These are phyloP conservation scores for Lochmaea crataegi DNA, from an alignment of 2,888 invertebrate species.

Conservation along the genomic window DNA sequence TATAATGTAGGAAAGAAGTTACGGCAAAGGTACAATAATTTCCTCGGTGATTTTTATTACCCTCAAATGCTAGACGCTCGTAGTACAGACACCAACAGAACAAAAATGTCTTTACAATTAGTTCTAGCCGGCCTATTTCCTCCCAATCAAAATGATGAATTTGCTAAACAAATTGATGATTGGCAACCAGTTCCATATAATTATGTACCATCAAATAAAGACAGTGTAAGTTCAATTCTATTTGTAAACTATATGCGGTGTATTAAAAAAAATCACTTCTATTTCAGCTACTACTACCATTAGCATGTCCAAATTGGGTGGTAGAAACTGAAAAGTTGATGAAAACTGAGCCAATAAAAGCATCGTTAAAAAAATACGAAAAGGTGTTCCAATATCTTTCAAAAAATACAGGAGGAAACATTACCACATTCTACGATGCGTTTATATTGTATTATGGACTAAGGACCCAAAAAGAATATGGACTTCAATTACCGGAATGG, in stretches of 20 bases:
- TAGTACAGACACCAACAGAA: constrained; percentile 77
- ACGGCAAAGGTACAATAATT: constrained; percentile 70
- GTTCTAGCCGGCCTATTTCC: constrained; percentile 77
- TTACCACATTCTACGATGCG: constrained; percentile 69
- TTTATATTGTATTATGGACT: constrained; percentile 72
- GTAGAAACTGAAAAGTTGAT: constrained; percentile 38
- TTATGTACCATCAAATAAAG: constrained; percentile 66
- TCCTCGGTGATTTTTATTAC: constrained; percentile 71
- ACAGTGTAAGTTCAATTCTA: constrained; percentile 42
- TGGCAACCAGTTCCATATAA: constrained; percentile 84
- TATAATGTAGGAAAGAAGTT: constrained; percentile 73
- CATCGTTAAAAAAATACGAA: constrained; percentile 61
- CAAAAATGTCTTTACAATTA: constrained; percentile 77
- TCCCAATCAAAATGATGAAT: constrained; percentile 68
- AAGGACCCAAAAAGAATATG: constrained; percentile 69
- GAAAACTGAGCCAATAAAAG: constrained; percentile 62
- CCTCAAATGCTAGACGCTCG: constrained; percentile 71
- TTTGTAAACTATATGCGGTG: background rate
- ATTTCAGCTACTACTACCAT: constrained; percentile 40
- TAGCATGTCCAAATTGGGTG: constrained; percentile 49
- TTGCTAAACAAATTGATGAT: constrained; percentile 64
- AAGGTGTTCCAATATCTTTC: constrained; percentile 67
- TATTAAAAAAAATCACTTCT: background rate
- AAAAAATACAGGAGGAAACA: constrained; percentile 66
- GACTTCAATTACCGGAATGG: constrained; percentile 63